These are phyloP conservation scores for Cantharis flavilabris DNA, from an alignment of 2,888 invertebrate genomes.

Conservation along the genomic window DNA sequence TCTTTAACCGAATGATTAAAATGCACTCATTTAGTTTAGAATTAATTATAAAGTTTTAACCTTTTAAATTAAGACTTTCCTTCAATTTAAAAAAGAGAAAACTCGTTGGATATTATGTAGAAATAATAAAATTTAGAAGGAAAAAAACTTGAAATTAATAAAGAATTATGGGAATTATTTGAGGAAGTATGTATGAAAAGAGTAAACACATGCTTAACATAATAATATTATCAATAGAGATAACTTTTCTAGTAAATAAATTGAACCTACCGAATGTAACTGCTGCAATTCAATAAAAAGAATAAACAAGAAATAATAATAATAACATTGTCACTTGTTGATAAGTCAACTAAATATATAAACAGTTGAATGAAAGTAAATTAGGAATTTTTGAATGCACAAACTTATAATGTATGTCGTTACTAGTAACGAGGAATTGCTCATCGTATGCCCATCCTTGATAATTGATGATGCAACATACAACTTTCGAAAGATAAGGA, in stretches of 20 bases:
- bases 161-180: neutral
- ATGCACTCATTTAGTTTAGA: neutral
- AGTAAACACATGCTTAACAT: neutral
- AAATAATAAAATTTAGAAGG: neutral
- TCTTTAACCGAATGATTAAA: neutral
- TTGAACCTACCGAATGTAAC: neutral
- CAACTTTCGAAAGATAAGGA: constrained; percentile 3
- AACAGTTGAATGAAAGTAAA: neutral
- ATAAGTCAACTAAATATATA: neutral
- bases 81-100: neutral
- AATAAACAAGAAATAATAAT: neutral
- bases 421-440: neutral
- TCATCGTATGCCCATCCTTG: constrained; percentile 3
- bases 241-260: neutral
- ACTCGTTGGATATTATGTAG: neutral
- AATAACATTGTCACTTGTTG: neutral
- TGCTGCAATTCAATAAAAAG: neutral
- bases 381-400: neutral
- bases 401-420: neutral
- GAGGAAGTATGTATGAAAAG: neutral
- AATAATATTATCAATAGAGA: neutral
- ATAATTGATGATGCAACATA: neutral
- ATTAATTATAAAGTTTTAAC: neutral
- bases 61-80: neutral
- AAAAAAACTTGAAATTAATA: neutral